A percentile compares a stretch with the other conserved stretches of the same genome.
Conservation (phyloP, 2,797 vertebrate species). For the Sarcophilus harrisii region DNA sequence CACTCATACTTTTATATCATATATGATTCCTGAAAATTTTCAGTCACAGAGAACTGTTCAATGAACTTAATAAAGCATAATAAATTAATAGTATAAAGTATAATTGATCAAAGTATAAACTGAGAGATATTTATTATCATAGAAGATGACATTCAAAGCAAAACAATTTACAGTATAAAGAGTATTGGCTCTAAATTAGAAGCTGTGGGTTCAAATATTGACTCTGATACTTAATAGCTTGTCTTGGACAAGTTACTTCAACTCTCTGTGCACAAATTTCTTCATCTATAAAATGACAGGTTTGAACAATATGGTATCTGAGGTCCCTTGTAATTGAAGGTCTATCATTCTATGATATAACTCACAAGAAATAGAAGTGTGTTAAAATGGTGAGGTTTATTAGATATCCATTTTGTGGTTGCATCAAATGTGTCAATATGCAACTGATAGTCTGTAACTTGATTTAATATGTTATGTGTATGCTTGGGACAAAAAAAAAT, state of each 20-base stretch:
- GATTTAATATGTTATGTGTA: neutral
- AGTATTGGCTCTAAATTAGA: neutral
- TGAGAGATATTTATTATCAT: neutral
- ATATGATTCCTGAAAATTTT: neutral
- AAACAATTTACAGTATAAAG: neutral
- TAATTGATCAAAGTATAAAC: neutral
- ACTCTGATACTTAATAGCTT: neutral
- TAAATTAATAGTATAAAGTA: neutral
- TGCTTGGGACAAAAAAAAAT: neutral
- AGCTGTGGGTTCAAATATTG: neutral
- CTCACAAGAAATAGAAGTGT: neutral
- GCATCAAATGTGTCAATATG: neutral
- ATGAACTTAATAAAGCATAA: neutral
- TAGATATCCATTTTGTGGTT: neutral
- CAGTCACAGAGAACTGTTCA: neutral
- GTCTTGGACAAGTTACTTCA: no score
- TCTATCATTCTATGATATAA: neutral
- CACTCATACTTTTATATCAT: neutral
- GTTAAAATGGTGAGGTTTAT: neutral
- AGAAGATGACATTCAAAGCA: neutral
- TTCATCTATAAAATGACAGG: neutral
- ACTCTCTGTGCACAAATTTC: neutral
- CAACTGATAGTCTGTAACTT: neutral
- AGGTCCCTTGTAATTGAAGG: neutral
- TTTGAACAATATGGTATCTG: neutral